Evolutionary conservation across 2,888 invertebrate genomes (phyloP).

Genomic region (Heterodera filipjevi): DNA sequence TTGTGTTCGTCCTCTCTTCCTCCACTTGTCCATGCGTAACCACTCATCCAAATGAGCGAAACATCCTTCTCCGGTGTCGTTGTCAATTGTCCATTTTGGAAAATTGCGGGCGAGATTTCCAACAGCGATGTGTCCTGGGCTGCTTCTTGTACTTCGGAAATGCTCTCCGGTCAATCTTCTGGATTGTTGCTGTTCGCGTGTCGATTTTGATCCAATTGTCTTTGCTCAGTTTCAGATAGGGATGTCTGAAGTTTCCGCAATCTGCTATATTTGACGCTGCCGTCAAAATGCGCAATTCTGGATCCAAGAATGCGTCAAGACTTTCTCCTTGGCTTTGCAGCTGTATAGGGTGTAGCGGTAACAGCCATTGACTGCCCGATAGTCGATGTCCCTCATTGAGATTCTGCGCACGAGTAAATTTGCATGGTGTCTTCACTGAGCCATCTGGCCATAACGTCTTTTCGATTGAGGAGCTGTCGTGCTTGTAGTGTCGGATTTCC

Average conservation of each 20-base stretch:
- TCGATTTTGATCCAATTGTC: slow-evolving; percentile 11
- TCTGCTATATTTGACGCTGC: neutral
- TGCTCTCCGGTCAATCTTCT: neutral
- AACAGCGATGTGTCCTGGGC: neutral
- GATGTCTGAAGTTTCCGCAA: neutral
- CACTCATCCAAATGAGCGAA: neutral
- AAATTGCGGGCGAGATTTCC: slow-evolving; percentile 7
- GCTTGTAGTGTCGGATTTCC: slow-evolving; percentile 20
- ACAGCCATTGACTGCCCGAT: neutral
- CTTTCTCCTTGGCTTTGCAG: neutral
- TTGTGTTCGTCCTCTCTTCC: neutral
- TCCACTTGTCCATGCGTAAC: slow-evolving; percentile 12
- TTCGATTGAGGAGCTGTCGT: neutral
- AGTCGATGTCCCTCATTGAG: neutral
- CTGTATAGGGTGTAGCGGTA: neutral
- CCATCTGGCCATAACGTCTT: slow-evolving; percentile 8
- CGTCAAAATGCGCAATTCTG: slow-evolving; percentile 2
- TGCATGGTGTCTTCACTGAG: slow-evolving; percentile 11
- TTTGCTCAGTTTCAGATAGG: neutral
- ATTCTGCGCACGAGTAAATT: slow-evolving; percentile 1
- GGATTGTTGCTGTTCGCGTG: neutral
- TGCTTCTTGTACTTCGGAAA: neutral
- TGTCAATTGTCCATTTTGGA: slow-evolving; percentile 3
- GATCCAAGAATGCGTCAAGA: neutral
- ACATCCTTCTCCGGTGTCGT: slow-evolving; percentile 1